Conservation (phyloP, 1,140 invertebrate genomes). For the Harlomillsia oculata region DNA sequence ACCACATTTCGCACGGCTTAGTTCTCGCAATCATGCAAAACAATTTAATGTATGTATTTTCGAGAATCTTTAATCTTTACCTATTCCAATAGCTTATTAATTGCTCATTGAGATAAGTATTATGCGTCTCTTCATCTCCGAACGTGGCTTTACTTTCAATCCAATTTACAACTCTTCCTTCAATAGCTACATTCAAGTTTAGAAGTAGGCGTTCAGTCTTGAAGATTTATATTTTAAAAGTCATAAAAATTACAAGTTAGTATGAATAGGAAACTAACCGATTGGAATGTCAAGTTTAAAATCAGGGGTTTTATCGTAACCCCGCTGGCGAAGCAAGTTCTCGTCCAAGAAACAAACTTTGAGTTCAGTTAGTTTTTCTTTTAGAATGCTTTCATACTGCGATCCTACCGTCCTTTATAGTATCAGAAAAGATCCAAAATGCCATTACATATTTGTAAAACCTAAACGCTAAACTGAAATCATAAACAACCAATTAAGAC, state of each 20-base stretch:
- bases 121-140: conserved; percentile 71
- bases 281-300: conserved; percentile 83
- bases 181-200: conserved; percentile 48
- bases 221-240: not conserved
- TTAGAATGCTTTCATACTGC: conserved; percentile 63
- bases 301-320: conserved; percentile 93
- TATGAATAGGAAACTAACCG: conserved; percentile 37
- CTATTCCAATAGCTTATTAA: conserved; percentile 84
- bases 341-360: conserved; percentile 69
- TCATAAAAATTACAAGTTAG: not conserved
- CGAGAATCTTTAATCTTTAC: too few relatives aligned
- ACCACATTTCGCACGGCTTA: too few relatives aligned
- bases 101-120: conserved; percentile 75
- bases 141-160: conserved; percentile 93
- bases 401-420: conserved; percentile 54
- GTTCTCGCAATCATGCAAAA: too few relatives aligned
- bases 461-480: conserved; percentile 5
- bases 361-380: conserved; percentile 48
- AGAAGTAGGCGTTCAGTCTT: not conserved
- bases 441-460: not conserved
- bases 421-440: conserved; percentile 2
- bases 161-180: conserved; percentile 83
- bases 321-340: conserved; percentile 62
- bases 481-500: conserved; percentile 25
- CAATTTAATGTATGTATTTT: too few relatives aligned